Evolutionary conservation across 2,888 invertebrate species (phyloP).

Genomic region (Pollenia angustigena): DNA sequence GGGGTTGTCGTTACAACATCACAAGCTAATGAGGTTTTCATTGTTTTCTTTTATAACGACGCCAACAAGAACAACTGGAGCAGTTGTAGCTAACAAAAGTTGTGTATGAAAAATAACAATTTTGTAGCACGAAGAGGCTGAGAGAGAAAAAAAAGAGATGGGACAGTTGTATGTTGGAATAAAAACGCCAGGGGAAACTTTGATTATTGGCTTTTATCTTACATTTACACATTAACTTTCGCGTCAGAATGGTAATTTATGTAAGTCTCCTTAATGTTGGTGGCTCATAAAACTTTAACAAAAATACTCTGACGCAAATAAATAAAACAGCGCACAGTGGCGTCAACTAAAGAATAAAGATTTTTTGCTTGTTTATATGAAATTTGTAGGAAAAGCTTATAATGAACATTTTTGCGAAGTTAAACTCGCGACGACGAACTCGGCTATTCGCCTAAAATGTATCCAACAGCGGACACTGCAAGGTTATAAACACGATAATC

Average conservation of each 20-base stretch:
- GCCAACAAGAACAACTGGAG: constrained; percentile 18
- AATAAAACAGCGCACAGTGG: not conserved
- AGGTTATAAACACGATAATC: too few relatives aligned
- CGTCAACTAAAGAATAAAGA: too few relatives aligned
- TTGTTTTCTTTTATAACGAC: constrained; percentile 53
- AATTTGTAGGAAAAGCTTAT: too few relatives aligned
- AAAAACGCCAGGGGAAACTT: constrained; percentile 16
- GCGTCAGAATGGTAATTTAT: constrained; percentile 66
- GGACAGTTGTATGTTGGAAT: not conserved
- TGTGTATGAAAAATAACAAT: constrained; percentile 17
- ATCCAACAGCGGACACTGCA: too few relatives aligned
- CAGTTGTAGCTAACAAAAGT: constrained; percentile 10
- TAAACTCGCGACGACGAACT: too few relatives aligned
- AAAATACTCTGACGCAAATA: not conserved
- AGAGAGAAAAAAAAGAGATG: not conserved
- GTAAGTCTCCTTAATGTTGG: constrained; percentile 64
- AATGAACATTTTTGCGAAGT: too few relatives aligned
- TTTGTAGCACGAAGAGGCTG: not conserved
- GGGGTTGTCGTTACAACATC: constrained; percentile 57
- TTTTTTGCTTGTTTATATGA: too few relatives aligned
- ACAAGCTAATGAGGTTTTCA: constrained; percentile 71
- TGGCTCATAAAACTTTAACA: constrained; percentile 56
- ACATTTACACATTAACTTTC: constrained; percentile 58
- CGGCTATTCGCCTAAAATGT: too few relatives aligned
- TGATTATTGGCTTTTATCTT: constrained; percentile 60